Evolutionary conservation across 2,888 invertebrate species (phyloP).

Genomic region (Rapana venosa): DNA sequence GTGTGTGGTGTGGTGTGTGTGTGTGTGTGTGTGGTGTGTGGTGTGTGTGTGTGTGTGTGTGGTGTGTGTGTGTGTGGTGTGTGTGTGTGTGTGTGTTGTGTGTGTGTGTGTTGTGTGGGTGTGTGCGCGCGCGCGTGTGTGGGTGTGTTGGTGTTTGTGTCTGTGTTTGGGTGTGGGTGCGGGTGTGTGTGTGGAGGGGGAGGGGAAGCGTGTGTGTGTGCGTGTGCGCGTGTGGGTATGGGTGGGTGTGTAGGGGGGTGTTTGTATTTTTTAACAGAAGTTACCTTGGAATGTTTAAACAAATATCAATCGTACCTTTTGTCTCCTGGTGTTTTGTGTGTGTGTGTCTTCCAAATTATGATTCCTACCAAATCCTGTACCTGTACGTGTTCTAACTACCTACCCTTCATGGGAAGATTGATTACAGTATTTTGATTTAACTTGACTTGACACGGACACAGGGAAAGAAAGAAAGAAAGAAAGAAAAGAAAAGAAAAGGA

Average conservation of each 20-base stretch:
- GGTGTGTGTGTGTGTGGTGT: constrained; percentile 38
- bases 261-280: neutral
- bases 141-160: constrained; percentile 16
- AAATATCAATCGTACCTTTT: neutral
- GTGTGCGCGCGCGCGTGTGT: neutral
- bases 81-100: constrained; percentile 34
- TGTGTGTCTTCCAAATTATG: too few species aligned
- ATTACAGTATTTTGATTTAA: neutral
- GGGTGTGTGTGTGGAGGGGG: constrained; percentile 34
- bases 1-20: neutral
- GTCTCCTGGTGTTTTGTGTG: neutral
- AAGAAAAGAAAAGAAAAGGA: too few species aligned
- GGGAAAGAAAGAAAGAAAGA: too few species aligned
- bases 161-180: constrained; percentile 16
- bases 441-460: neutral
- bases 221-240: constrained; percentile 32
- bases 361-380: too few species aligned
- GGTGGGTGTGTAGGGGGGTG: neutral
- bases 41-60: constrained; percentile 10
- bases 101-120: constrained; percentile 1
- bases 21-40: neutral
- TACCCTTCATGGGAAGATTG: neutral
- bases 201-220: constrained; percentile 18
- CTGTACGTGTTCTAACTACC: too few species aligned
- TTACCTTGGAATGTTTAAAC: neutral